Evolutionary conservation across 1,140 invertebrate genomes (phyloP).

Genomic region (Drosophila nannoptera): DNA sequence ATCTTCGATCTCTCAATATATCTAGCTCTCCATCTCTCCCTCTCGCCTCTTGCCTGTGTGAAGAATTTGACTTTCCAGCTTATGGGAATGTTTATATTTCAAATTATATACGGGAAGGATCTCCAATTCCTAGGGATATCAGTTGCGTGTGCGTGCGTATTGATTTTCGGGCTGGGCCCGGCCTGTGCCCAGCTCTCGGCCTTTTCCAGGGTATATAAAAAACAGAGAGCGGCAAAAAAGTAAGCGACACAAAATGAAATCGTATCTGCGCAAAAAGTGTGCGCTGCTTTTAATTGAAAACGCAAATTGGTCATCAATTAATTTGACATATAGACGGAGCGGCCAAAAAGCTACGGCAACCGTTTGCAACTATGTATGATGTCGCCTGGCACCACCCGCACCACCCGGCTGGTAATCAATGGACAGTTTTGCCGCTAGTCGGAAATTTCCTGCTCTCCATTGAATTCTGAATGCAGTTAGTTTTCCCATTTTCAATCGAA

Average conservation of each 20-base stretch:
- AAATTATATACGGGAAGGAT: too few species aligned
- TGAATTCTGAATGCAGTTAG: slow-evolving; percentile 1
- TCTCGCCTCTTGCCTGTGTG: too few species aligned
- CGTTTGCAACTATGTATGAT: slow-evolving; percentile 39
- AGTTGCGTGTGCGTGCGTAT: too few species aligned
- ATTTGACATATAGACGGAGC: slow-evolving; percentile 65
- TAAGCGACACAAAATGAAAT: slow-evolving; percentile 48
- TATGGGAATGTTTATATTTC: too few species aligned
- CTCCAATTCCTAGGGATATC: too few species aligned
- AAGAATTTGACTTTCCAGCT: too few species aligned
- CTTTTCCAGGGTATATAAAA: slow-evolving; percentile 5
- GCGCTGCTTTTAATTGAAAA: slow-evolving; percentile 76
- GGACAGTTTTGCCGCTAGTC: background rate
- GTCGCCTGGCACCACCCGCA: background rate
- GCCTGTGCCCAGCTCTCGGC: background rate
- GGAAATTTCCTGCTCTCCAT: background rate
- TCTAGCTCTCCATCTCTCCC: too few species aligned
- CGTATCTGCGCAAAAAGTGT: slow-evolving; percentile 53
- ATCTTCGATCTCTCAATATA: too few species aligned
- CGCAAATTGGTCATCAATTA: slow-evolving; percentile 77
- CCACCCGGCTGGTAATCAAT: background rate
- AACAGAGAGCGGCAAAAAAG: background rate
- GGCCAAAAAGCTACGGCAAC: slow-evolving; percentile 34
- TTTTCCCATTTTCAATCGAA: background rate
- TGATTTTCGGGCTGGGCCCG: too few species aligned